Percentiles rank a stretch among this genome's conserved stretches.
Conservation (phyloP, 2,797 vertebrate genomes). For the Scolopax bukidnonensis region DNA sequence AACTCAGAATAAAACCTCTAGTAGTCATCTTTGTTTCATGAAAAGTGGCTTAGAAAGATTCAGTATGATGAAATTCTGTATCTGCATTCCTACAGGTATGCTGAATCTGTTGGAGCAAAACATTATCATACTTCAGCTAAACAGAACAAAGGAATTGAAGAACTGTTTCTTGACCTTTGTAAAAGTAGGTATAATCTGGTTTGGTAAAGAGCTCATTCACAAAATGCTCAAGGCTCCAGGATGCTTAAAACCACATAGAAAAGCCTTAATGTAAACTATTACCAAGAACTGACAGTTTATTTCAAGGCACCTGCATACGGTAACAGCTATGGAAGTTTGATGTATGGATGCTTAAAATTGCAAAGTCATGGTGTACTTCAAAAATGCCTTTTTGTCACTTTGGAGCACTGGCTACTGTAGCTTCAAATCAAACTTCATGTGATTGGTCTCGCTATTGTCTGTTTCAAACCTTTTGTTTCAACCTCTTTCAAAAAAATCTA, state of each 20-base stretch:
- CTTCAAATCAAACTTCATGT: not conserved
- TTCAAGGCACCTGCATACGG: not conserved
- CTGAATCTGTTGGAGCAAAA: conserved; percentile 96
- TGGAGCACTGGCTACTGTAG: not conserved
- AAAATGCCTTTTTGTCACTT: not conserved
- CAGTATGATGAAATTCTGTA: not conserved
- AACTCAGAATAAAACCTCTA: not conserved
- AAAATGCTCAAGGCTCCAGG: not conserved
- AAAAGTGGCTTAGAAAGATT: not conserved
- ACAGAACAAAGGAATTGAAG: conserved; percentile 98
- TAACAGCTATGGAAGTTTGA: not conserved
- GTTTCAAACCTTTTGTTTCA: not conserved
- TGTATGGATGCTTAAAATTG: not conserved
- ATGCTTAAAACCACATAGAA: not conserved
- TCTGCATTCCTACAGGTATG: conserved; percentile 82
- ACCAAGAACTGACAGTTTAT: not conserved
- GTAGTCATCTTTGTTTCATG: not conserved
- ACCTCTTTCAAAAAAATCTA: not conserved
- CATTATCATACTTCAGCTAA: conserved; percentile 98
- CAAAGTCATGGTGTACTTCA: not conserved
- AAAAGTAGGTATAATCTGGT: conserved; percentile 85
- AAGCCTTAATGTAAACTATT: not conserved
- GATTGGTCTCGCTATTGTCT: not conserved
- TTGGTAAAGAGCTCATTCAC: not conserved
- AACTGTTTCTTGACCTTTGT: conserved; percentile 97